Percentiles rank a stretch among this genome's conserved stretches.
These are phyloP conservation scores for Drosophila neutralis DNA, from an alignment of 2,888 invertebrate genomes.

Conservation along the genomic window DNA sequence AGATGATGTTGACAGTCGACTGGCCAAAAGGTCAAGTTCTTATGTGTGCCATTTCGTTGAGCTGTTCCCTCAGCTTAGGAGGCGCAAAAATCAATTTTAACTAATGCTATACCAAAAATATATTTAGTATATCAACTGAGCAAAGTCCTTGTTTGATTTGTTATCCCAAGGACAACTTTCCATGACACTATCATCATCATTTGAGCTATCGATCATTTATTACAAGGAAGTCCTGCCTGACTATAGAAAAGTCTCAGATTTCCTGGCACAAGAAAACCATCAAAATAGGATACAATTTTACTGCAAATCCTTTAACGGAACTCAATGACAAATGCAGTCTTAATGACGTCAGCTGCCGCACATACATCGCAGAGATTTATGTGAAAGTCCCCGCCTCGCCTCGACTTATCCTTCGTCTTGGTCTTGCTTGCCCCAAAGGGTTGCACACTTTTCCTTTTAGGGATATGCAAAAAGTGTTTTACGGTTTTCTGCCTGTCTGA, in stretches of 20 bases:
- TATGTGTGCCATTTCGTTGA: conserved; percentile 54
- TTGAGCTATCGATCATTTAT: conserved; percentile 51
- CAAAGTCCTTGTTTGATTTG: conserved; percentile 43
- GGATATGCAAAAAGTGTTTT: conserved; percentile 60
- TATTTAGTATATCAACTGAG: conserved; percentile 39
- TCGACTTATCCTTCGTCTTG: conserved; percentile 13
- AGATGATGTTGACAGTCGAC: conserved; percentile 70
- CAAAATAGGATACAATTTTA: conserved; percentile 55
- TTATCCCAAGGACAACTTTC: conserved; percentile 37
- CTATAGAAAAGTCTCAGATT: conserved; percentile 65
- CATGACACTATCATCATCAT: conserved; percentile 25
- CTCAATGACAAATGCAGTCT: conserved; percentile 71
- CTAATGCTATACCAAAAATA: not conserved
- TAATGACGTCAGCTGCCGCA: conserved; percentile 73
- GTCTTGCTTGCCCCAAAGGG: conserved; percentile 54
- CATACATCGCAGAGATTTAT: conserved; percentile 60
- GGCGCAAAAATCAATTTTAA: conserved; percentile 8
- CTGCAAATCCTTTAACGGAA: conserved; percentile 66
- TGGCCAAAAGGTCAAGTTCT: conserved; percentile 66
- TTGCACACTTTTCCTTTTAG: conserved; percentile 43
- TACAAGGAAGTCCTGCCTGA: conserved; percentile 11
- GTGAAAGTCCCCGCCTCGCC: conserved; percentile 56
- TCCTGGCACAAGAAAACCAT: conserved; percentile 37
- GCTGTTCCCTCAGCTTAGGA: conserved; percentile 7
- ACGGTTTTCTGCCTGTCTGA: conserved; percentile 70